Percentiles rank a stretch among this genome's conserved stretches.
Conservation (phyloP, 1,140 invertebrate genomes). For the Cotesia typhae region DNA sequence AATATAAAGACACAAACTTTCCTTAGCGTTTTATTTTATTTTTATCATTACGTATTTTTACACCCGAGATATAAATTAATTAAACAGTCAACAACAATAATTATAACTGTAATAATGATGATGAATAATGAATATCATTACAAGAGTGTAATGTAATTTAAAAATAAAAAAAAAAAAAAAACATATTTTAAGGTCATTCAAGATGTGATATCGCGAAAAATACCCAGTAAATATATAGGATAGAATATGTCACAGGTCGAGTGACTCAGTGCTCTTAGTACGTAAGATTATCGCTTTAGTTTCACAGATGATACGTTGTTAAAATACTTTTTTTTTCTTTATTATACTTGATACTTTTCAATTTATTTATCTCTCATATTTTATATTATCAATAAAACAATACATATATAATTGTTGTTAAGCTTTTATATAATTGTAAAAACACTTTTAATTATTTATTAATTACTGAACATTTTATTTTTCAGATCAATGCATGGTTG, state of each 20-base stretch:
- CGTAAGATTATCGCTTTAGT: background rate
- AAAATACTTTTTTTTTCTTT: background rate
- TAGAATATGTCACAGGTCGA: conserved; percentile 28
- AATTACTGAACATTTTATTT: conserved; percentile 39
- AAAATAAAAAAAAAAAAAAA: background rate
- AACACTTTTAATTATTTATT: background rate
- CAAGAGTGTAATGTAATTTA: background rate
- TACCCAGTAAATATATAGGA: background rate
- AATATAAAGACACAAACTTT: background rate
- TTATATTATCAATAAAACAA: no score
- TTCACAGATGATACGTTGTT: background rate
- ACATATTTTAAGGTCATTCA: conserved; percentile 30
- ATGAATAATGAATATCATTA: background rate
- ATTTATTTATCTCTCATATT: background rate
- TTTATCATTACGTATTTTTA: no score
- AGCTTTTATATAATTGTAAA: no score
- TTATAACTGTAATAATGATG: background rate
- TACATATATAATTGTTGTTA: no score
- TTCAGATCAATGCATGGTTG: conserved; percentile 60
- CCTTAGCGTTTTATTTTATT: no score
- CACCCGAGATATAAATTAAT: no score
- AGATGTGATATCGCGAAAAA: conserved; percentile 17
- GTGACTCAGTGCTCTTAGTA: conserved; percentile 7
- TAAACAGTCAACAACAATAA: background rate
- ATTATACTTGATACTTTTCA: background rate